These are phyloP conservation scores for Dasypogon diadema DNA, from an alignment of 2,888 invertebrate genomes.

Conservation along the genomic window DNA sequence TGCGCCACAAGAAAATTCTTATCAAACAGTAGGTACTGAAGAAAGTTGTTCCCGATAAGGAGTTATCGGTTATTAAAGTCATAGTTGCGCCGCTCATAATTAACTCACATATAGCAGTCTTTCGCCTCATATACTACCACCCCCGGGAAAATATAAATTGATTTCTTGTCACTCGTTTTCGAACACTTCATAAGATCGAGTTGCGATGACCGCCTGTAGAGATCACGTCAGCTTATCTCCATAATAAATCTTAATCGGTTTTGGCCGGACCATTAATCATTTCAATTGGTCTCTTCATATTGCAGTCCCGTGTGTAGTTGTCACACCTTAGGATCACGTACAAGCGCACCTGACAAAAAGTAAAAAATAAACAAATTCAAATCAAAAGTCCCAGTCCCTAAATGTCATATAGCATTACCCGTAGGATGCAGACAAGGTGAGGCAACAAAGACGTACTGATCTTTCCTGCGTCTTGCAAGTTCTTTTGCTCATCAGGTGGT, in stretches of 20 bases:
- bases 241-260: conserved; percentile 57
- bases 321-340: conserved; percentile 46
- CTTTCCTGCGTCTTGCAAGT: conserved; percentile 1
- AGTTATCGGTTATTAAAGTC: neutral
- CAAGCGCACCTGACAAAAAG: conserved; percentile 42
- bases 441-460: conserved; percentile 16
- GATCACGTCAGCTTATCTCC: conserved; percentile 55
- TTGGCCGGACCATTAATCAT: conserved; percentile 55
- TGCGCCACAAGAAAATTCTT: no score
- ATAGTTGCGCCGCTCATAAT: conserved; percentile 5
- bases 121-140: conserved; percentile 6
- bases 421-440: conserved; percentile 47
- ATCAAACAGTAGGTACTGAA: neutral
- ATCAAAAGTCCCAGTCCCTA: conserved; percentile 10
- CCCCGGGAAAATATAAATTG: conserved; percentile 31
- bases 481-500: conserved; percentile 42
- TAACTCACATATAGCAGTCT: neutral
- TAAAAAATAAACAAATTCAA: conserved; percentile 45
- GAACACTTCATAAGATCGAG: conserved; percentile 22
- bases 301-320: conserved; percentile 29
- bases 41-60: neutral
- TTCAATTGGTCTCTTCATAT: conserved; percentile 49
- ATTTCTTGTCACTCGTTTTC: conserved; percentile 45
- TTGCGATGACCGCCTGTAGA: conserved; percentile 53
- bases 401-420: neutral